Evolutionary conservation across 2,888 invertebrate genomes (phyloP), one percentile per base, ranked within the genome.

Genomic region (Sycophila texana): DNA sequence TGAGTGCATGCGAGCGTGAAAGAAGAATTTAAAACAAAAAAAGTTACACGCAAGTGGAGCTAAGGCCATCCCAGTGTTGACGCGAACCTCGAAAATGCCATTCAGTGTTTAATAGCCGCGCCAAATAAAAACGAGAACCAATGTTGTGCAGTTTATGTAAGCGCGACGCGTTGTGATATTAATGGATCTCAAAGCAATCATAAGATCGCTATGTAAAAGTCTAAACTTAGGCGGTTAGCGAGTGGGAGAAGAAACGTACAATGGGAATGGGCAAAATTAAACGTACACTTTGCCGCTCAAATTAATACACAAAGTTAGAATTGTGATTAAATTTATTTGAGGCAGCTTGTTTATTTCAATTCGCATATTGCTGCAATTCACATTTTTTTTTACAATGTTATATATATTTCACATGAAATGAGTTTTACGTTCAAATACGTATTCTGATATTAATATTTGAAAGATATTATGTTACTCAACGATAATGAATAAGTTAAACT

Each of bases 101-200:
- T 58, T 71, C 47, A 53, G 71, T 71, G 60, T 81, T 61, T 61
- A 70, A 72, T 78, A 81, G 49, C 66, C 47, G 49, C 18, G 57
- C 22, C 53, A 74, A 49, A 73, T 75, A 53, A 66, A 76, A 53
- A 47, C 65, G 60, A 65, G 20, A 67, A 71, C 30, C 53, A 73
- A 76, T 68, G 76, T 74, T 78, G 70, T 79, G 71, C 66, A 74
- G 70, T 79, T 79, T 79, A 61, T 57, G 55, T 71, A 74, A 63
- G 47, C 74, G 75, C 74, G 66, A 67, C 63, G 75, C 75, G 73
- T 80, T 82, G 82, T 82, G 82, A 82, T 82, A 82, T 80, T 80
- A 80, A 82, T 78, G 78, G 82, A 80, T 82, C 82, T 80, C 82
- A 82, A 82, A 82, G 78, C 80, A 81, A 79, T 81, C 74, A 70